Base-by-base conservation (phyloP, 2,888 invertebrate species). In the Diaphora mendica region DNA sequence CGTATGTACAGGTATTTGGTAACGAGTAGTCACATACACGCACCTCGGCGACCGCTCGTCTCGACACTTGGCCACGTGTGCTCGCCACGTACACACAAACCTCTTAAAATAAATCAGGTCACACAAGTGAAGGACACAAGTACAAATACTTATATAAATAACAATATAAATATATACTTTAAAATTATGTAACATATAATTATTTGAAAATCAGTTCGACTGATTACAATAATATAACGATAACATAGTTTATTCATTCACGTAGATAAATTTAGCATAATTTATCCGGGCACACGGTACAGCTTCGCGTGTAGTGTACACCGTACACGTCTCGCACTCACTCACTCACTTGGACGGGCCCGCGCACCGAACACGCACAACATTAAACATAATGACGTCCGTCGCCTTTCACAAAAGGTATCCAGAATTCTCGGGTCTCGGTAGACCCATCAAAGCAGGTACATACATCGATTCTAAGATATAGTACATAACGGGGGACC, bases 101-200 rank as follows among this genome's bases (percentile, higher is more conserved):
- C 91, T 89, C 95, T 95, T 95, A 95, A 93, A 93, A 91, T 93
- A 95, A 95, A 95, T 95, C 95, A 95, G 95, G 95, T 95, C 95
- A 95, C 95, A 95, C 90, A 93, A 95, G 93, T 93, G 92, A 94
- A 92, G 90, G 90, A 91, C 90, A 91, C 87, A 90, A 91, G 83
- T 87, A 87, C 83, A 86, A 87, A 84, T 87, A 87, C 84, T 81
- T 84, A 87, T 85, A 88, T 88, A 90, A 85, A 88, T 86, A 86
- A 76, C 71, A 83, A 82, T 85, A 86, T 86, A 86, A 70, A 69
- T 65, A 89, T 85, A 89, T 88, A 88, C 79, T 84, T 85, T 85
- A 79, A 80, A 74, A 83, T 77, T 76, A 87, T 85, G 85, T 83
- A 86, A 87, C 80, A 87, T 86, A 87, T 83, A 86, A 87, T 86